Conservation (phyloP, 2,888 invertebrate genomes). For the Synergus laeviventris region DNA sequence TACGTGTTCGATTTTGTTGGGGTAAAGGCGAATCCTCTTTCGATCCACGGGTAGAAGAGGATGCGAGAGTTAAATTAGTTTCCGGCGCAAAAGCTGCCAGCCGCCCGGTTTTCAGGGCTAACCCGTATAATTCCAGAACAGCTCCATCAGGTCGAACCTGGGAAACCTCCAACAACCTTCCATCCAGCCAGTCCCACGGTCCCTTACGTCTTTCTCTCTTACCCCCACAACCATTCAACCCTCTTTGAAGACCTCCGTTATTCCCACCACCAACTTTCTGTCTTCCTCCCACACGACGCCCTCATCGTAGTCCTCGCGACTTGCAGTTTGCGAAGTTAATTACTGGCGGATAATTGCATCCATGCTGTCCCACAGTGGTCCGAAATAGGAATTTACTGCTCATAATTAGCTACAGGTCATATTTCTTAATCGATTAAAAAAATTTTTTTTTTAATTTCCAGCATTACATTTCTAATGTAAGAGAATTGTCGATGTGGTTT, state of each 20-base stretch:
- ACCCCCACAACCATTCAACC: constrained; percentile 11
- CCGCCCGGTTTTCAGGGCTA: constrained; percentile 66
- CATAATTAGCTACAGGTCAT: no score
- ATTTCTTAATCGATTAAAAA: no score
- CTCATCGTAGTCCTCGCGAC: constrained; percentile 38
- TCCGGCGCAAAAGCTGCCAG: constrained; percentile 67
- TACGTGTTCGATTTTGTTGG: constrained; percentile 18
- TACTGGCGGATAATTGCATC: constrained; percentile 71
- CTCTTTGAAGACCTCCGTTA: constrained; percentile 58
- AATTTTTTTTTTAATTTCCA: no score
- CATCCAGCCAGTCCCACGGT: constrained; percentile 42
- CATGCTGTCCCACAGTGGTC: no score
- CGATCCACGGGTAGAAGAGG: constrained; percentile 49
- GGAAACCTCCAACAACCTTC: constrained; percentile 61
- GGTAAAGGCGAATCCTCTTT: constrained; percentile 39
- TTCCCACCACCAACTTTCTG: constrained; percentile 35
- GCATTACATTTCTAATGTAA: no score
- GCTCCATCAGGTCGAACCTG: constrained; percentile 65
- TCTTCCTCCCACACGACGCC: not conserved
- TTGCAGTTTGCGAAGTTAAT: constrained; percentile 68
- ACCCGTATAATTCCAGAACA: constrained; percentile 71
- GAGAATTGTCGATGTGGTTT: constrained; percentile 50
- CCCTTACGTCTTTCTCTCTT: constrained; percentile 40
- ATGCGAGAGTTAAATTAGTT: constrained; percentile 73
- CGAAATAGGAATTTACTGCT: no score